Conservation (phyloP, 2,888 invertebrate species). For the Volucella bombylans region DNA sequence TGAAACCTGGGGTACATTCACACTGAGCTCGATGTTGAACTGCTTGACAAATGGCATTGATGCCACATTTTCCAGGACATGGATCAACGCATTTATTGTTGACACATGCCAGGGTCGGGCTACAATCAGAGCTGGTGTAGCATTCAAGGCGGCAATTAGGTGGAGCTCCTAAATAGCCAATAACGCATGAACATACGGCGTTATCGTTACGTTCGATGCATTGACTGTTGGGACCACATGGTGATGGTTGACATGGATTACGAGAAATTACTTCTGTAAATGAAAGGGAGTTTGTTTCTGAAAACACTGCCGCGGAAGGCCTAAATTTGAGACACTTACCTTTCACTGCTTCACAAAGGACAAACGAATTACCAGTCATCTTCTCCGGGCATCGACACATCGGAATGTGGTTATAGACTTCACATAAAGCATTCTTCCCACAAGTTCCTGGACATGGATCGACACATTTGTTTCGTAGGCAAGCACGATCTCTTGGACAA, state of each 20-base stretch:
- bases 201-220: conserved; percentile 86
- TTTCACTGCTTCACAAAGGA: conserved; percentile 84
- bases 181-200: conserved; percentile 86
- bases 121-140: conserved; percentile 88
- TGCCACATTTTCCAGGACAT: conserved; percentile 89
- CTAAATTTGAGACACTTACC: conserved; percentile 79
- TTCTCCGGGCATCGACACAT: conserved; percentile 86
- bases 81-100: conserved; percentile 89
- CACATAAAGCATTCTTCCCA: conserved; percentile 89
- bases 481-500: conserved; percentile 89
- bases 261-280: conserved; percentile 59
- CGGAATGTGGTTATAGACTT: conserved; percentile 88
- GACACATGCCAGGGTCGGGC: conserved; percentile 87
- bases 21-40: conserved; percentile 92
- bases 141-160: conserved; percentile 89
- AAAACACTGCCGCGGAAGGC: neutral
- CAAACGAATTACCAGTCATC: conserved; percentile 88
- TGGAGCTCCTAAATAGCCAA: conserved; percentile 87
- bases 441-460: conserved; percentile 93
- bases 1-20: conserved; percentile 86
- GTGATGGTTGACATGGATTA: conserved; percentile 87
- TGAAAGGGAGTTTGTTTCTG: conserved; percentile 18
- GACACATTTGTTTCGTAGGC: conserved; percentile 90
- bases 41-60: conserved; percentile 87
- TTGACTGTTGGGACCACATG: conserved; percentile 88